Evolutionary conservation across 1,140 invertebrate species (phyloP).

Genomic region (Drosophila melanica): DNA sequence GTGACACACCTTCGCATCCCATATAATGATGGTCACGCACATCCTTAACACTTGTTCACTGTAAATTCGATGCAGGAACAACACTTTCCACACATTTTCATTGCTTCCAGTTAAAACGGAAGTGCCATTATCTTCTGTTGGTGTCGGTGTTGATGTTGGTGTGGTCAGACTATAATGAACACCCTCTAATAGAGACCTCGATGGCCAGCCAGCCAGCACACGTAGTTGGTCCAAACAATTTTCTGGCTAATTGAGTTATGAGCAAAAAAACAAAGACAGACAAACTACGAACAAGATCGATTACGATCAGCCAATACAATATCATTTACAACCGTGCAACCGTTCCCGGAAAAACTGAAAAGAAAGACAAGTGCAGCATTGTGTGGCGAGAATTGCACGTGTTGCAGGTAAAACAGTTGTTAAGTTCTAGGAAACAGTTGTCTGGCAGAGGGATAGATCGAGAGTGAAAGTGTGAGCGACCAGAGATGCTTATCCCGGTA

Average conservation of each 20-base stretch:
- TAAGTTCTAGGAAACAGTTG: conserved; percentile 42
- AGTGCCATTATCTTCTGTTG: conserved; percentile 28
- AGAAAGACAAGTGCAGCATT: conserved; percentile 15
- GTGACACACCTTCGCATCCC: conserved; percentile 33
- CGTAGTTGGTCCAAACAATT: conserved; percentile 43
- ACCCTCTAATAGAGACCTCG: conserved; percentile 58
- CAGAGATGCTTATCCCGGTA: conserved; percentile 45
- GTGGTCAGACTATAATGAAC: conserved; percentile 37
- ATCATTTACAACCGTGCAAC: conserved; percentile 48
- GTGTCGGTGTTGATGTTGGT: conserved; percentile 15
- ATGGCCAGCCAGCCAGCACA: conserved; percentile 23
- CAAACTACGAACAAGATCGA: conserved; percentile 54
- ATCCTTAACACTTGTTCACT: conserved; percentile 70
- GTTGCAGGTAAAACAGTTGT: conserved; percentile 40
- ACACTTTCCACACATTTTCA: conserved; percentile 63
- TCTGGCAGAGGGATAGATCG: conserved; percentile 9
- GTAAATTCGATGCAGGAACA: conserved; percentile 55
- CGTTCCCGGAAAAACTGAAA: conserved; percentile 43
- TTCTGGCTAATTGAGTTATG: conserved; percentile 74
- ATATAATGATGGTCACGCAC: conserved; percentile 61
- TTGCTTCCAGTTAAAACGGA: conserved; percentile 68
- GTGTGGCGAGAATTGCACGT: conserved; percentile 51
- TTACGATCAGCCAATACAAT: conserved; percentile 58
- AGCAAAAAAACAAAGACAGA: conserved; percentile 64
- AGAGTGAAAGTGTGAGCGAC: conserved; percentile 62